Percentiles rank a stretch among this genome's conserved stretches.
These are phyloP conservation scores for Phyllotreta cruciferae DNA, from an alignment of 2,888 invertebrate genomes.

Conservation along the genomic window DNA sequence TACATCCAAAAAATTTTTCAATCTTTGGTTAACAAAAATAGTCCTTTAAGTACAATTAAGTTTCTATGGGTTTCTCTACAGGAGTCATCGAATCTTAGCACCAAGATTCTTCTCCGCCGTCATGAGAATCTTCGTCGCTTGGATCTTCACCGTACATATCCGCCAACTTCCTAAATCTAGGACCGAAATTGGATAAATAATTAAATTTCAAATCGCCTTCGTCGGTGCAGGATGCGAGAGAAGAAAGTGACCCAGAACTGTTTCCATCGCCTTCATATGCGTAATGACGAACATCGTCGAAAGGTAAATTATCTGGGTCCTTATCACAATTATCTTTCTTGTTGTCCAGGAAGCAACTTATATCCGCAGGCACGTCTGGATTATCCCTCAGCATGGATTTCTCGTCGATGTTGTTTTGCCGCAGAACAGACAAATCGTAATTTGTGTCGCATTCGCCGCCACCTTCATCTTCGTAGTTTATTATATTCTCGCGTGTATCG, in stretches of 20 bases:
- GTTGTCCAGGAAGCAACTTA: conserved; percentile 88
- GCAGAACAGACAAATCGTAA: conserved; percentile 84
- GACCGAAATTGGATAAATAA: conserved; percentile 93
- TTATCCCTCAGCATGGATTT: conserved; percentile 57
- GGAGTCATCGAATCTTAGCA: conserved; percentile 62
- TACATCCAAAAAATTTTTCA: conserved; percentile 49
- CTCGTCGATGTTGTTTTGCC: conserved; percentile 55
- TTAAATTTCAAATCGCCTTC: conserved; percentile 85
- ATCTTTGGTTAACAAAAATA: conserved; percentile 52
- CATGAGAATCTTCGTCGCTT: conserved; percentile 81
- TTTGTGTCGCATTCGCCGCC: conserved; percentile 97
- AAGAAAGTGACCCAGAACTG: conserved; percentile 88
- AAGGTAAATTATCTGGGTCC: conserved; percentile 90
- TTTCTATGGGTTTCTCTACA: conserved; percentile 29
- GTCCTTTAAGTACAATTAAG: conserved; percentile 49
- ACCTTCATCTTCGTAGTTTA: conserved; percentile 97
- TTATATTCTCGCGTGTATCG: conserved; percentile 96
- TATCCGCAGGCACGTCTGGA: conserved; percentile 76
- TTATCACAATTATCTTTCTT: conserved; percentile 90
- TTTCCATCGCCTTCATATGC: conserved; percentile 98
- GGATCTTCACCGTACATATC: conserved; percentile 94
- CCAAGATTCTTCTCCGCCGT: conserved; percentile 83
- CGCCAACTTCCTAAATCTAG: conserved; percentile 91
- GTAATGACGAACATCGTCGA: conserved; percentile 96
- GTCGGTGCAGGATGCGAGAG: conserved; percentile 79